Conservation (phyloP, 2,888 invertebrate species). For the Steinernema carpocapsae region DNA sequence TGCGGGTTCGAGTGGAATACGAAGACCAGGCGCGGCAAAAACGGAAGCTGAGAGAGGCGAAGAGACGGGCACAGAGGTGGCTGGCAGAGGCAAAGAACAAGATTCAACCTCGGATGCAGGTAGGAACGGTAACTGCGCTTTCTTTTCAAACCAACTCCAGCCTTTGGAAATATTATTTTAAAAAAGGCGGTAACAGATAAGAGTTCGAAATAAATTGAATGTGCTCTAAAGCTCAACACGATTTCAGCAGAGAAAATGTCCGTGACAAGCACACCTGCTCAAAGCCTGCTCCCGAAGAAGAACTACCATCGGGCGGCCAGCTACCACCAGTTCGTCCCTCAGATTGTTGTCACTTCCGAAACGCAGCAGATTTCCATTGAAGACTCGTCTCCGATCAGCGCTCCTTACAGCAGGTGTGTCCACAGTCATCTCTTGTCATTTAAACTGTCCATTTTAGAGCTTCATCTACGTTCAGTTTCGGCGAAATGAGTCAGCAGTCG, state of each 20-base stretch:
- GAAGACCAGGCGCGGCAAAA: slow-evolving; percentile 46
- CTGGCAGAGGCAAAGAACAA: slow-evolving; percentile 41
- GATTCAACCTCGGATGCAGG: slow-evolving; percentile 33
- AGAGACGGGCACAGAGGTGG: slow-evolving; percentile 43
- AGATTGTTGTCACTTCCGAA: slow-evolving; percentile 37
- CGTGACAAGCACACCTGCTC: slow-evolving; percentile 2
- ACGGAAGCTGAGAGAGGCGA: slow-evolving; percentile 44
- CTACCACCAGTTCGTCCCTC: slow-evolving; percentile 37
- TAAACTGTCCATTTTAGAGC: not conserved
- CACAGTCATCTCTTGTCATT: no score
- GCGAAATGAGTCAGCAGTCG: not conserved
- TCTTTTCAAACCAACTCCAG: no score
- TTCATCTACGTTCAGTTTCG: slow-evolving; percentile 4
- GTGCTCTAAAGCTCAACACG: not conserved
- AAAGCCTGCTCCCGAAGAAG: slow-evolving; percentile 7
- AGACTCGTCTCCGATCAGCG: not conserved
- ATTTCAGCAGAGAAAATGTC: slow-evolving; percentile 7
- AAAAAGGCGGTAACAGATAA: no score
- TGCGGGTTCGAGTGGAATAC: slow-evolving; percentile 45
- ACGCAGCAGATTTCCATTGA: slow-evolving; percentile 5
- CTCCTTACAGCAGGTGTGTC: slow-evolving; percentile 5
- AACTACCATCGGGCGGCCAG: slow-evolving; percentile 36
- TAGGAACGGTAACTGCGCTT: not conserved
- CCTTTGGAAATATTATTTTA: no score
- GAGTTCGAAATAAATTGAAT: no score